phyloP scores from a whole-genome alignment of 2,888 invertebrate species.

The Aelia acuminata region DNA sequence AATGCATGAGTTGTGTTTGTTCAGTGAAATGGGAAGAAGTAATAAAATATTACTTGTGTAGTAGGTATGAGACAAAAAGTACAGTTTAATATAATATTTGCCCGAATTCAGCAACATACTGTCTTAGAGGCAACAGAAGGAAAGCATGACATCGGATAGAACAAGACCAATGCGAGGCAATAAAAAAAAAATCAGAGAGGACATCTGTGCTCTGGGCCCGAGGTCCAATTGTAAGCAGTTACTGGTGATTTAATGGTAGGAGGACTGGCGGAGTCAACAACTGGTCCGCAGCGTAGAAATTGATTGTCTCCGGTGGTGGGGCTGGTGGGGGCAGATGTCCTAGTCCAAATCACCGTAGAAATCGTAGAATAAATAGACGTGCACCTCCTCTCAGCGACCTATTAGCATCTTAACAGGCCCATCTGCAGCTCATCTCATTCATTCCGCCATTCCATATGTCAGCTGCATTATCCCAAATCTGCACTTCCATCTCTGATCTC shows the following conservation, averaged over 20 bases:
- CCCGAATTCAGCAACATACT: not conserved
- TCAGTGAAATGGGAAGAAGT: no score
- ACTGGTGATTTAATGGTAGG: conserved; percentile 40
- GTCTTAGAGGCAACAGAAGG: not conserved
- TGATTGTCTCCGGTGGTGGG: conserved; percentile 31
- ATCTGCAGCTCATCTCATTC: not conserved
- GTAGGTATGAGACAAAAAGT: no score
- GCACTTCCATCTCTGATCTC: conserved; percentile 28
- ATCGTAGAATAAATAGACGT: conserved; percentile 40
- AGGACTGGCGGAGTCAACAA: conserved; percentile 28
- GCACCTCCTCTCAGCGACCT: not conserved
- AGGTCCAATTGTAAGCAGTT: conserved; percentile 39
- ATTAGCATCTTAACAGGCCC: conserved; percentile 41
- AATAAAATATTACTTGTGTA: no score
- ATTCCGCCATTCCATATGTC: conserved; percentile 43
- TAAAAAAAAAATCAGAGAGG: conserved; percentile 48
- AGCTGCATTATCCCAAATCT: conserved; percentile 23
- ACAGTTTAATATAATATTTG: no score
- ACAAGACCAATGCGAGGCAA: not conserved
- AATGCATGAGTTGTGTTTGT: no score
- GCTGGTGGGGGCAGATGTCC: not conserved
- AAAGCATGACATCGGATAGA: not conserved
- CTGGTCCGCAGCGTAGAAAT: conserved; percentile 41
- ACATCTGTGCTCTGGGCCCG: conserved; percentile 35
- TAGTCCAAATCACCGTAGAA: conserved; percentile 35